A percentile compares a stretch with the other conserved stretches of the same genome.
Conservation (phyloP, 1,140 invertebrate genomes). For the Copidosoma floridanum region DNA sequence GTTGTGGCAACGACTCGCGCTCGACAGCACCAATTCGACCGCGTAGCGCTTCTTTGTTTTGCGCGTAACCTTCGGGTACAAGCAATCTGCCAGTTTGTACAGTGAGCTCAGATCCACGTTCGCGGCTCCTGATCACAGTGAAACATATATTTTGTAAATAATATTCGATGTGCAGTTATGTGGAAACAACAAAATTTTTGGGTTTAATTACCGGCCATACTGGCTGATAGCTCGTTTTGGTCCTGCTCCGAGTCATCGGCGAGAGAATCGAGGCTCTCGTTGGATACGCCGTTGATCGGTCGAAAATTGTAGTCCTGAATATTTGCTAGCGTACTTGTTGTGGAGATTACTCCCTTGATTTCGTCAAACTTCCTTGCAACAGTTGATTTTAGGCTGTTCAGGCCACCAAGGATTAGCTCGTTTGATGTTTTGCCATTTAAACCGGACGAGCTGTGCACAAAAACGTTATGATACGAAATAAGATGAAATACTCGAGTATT, state of each 20-base stretch:
- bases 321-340: constrained; percentile 81
- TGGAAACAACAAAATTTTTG: no score
- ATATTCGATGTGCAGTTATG: no score
- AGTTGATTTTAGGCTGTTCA: constrained; percentile 81
- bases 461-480: no score
- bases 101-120: constrained; percentile 49
- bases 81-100: constrained; percentile 54
- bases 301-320: constrained; percentile 54
- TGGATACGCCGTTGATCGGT: constrained; percentile 47
- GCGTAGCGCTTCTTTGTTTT: constrained; percentile 58
- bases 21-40: constrained; percentile 70
- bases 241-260: constrained; percentile 54
- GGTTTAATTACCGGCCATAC: constrained; percentile 47
- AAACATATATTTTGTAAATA: no score
- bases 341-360: constrained; percentile 87
- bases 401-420: constrained; percentile 80
- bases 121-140: no score
- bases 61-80: constrained; percentile 54
- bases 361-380: constrained; percentile 89
- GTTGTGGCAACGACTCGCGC: constrained; percentile 79
- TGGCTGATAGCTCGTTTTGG: constrained; percentile 45
- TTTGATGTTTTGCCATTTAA: constrained; percentile 84
- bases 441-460: constrained; percentile 69
- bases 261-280: constrained; percentile 52
- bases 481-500: no score